These are phyloP conservation scores for Trinorchestia longiramus DNA, from an alignment of 1,140 invertebrate genomes.

Conservation along the genomic window DNA sequence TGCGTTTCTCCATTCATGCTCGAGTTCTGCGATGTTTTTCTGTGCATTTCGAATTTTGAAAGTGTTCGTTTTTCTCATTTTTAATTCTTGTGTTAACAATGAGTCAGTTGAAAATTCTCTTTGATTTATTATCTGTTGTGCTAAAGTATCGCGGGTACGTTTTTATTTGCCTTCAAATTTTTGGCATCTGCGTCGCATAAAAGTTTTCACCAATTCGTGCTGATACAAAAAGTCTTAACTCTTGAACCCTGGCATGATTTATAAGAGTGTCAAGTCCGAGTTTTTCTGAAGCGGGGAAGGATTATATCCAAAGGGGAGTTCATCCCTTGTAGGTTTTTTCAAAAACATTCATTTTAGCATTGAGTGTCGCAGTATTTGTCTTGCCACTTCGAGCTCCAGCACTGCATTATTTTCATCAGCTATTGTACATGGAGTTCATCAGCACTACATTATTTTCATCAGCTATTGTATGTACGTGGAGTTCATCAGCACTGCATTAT, in stretches of 20 bases:
- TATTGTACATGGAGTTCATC: no score
- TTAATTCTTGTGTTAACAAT: background rate
- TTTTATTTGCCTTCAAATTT: background rate
- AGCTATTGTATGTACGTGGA: background rate
- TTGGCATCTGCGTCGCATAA: background rate
- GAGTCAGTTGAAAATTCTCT: no score
- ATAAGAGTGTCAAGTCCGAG: background rate
- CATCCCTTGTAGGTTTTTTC: background rate
- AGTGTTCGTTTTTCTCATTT: background rate
- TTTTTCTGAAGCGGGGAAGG: background rate
- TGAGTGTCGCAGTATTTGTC: background rate
- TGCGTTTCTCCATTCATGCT: background rate
- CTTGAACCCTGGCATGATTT: background rate
- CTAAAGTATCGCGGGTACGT: background rate
- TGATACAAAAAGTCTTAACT: background rate
- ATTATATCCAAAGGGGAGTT: background rate
- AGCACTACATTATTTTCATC: background rate
- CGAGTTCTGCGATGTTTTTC: background rate
- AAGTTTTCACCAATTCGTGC: background rate
- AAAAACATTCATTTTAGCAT: background rate
- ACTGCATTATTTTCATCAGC: no score
- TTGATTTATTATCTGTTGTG: background rate
- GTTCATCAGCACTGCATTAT: background rate
- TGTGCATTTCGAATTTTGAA: background rate
- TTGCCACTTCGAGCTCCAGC: background rate